Evolutionary conservation across 1,140 invertebrate species (phyloP), one percentile per base, ranked within the genome.

Genomic region (Battus philenor): DNA sequence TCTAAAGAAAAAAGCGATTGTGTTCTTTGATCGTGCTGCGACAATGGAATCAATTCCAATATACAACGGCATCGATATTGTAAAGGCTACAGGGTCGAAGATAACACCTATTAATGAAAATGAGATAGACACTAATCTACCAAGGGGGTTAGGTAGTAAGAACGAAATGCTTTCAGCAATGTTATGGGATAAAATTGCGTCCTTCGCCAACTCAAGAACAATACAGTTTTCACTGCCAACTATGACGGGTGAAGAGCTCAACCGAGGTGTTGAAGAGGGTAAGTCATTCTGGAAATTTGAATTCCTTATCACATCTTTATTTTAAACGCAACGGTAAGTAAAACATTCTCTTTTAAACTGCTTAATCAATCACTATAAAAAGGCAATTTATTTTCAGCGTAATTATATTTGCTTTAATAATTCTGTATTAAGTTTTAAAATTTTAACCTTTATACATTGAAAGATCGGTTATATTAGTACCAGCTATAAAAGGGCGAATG

Each of bases 1-100:
- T 67, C 73, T 94, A n/a, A 93, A 94, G 81, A 93, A 92, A 70
- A 94, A 93, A 63, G 92, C 92, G 0, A 91, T 94, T 44, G 84
- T 91, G 0, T 93, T 93, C 60, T 90, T 94, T 44, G 92, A 93
- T 47, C 86, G 92, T 27, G 85, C 92, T 4, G 88, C 90, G 0
- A 88, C 90, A 38, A 91, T 93, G 69, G 91, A 93, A 17, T 88
- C 87, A 6, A 86, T 94, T 11, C 87, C 88, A 0, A 69, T 94
- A 6, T 80, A 90, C 1, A 91, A 93, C 31, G 90, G 90, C 26
- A 73, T 91, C 3, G 90, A 90, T 52, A 81, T 93, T 7, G 88
- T 93, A 29, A 88, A 90, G 34, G 63, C 89, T n/a, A 82, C 88
- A 9, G 68, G 86, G 45, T 51, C 62, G 39, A 76, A 74, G 47